Base-by-base conservation (phyloP, 1,140 invertebrate genomes). In the Portunus trituberculatus region DNA sequence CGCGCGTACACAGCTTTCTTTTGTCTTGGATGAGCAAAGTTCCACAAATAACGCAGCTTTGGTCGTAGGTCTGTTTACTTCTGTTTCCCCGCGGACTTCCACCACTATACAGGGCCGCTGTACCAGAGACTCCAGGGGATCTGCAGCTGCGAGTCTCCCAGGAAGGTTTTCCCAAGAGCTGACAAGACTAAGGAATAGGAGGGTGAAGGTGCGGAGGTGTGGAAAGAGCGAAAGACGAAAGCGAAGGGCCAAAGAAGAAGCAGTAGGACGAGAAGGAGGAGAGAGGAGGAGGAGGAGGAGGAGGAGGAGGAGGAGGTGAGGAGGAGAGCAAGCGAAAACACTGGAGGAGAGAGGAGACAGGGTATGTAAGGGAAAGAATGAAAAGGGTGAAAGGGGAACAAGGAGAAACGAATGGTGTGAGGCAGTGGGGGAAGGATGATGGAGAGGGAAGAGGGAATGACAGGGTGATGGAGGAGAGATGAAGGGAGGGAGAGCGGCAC, bases 331-430 rank as follows among this genome's bases (percentile, higher is more conserved):
- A n/a, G n/a, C 20, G 67, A 76, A 76, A 76, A n/a, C 67, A 76
- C n/a, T 76, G n/a, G 67, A 76, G 67, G 25, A 76, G 8, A n/a
- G 67, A n/a, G 67, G n/a, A 76, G n/a, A 76, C 67, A 76, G 67
- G n/a, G 67, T n/a, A 76, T 20, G 67, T 76, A 76, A 25, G 67
- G n/a, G 20, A 20, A n/a, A n/a, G 25, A n/a, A n/a, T n/a, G 25
- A n/a, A 76, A 76, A 76, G 20, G 6, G n/a, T 25, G 12, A 20
- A 76, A 25, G 67, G 67, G n/a, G n/a, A 76, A 76, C 67, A 76
- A n/a, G 67, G 67, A 76, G n/a, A 76, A 76, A 76, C 67, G 67
- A 76, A 76, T 76, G 67, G 67, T 76, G 67, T 76, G 67, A n/a
- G 25, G 67, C 67, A 76, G n/a, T 1, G 25, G 67, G 6, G 67